Base-by-base conservation (phyloP, 1,140 invertebrate genomes). In the Varroa destructor region DNA sequence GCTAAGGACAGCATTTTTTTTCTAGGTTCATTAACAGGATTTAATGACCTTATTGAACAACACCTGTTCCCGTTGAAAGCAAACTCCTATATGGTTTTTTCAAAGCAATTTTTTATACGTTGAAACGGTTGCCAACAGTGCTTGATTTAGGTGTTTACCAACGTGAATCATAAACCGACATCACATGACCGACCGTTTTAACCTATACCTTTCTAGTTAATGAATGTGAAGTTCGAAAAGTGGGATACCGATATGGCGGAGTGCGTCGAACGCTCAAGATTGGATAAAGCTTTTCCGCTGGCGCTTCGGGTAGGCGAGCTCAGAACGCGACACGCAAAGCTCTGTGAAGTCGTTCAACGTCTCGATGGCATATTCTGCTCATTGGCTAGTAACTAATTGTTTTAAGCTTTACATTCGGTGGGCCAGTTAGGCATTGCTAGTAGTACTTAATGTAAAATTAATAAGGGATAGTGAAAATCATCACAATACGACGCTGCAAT, bases 351-450 rank as follows among this genome's bases (percentile, higher is more conserved):
- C 12, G 8, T 67, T 37, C 61, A 67, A 67, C 12, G 12, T 4
- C 46, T 67, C 37, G 61, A 67, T 37, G 61, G 40, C 14, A 37
- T 67, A 2, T 67, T 67, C 61, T 67, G 61, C 46, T 12, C 37
- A 12, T 37, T 36, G 36, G 46, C 46, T 51, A 51, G 46, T 51
- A 51, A 5, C 46, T 51, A 51, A 25, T 51, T 51, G 46, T 8
- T 8, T 25, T 25, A 25, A 25, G 25, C 25, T 25, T 25, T 25
- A 25, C 25, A 25, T 25, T 25, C 25, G 25, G 25, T 25, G 25
- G 25, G 25, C 25, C 25, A 25, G 25, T 25, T 25, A 25, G 25
- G 25, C 25, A 25, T 25, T 25, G 25, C 25, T 25, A 25, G 25
- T 25, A 25, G 25, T 25, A 25, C 25, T 25, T 25, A 25, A 25